Evolutionary conservation across 2,113 vertebrate genomes (phyloP).

Genomic region (Aramus guarauna): DNA sequence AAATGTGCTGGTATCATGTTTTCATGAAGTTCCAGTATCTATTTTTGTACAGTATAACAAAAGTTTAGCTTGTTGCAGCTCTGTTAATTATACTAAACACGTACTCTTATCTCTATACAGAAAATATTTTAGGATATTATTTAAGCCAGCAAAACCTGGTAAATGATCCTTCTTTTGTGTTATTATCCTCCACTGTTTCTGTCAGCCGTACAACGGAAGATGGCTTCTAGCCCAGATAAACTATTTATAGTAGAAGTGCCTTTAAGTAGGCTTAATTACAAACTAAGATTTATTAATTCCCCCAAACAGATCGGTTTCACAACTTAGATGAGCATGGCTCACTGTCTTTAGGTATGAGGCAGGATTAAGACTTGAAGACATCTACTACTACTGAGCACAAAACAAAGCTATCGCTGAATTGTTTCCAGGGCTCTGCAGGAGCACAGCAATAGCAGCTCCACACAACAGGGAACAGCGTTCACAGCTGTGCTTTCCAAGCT

Average conservation of each 20-base stretch:
- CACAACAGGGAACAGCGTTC: neutral
- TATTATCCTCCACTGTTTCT: neutral
- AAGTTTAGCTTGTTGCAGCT: neutral
- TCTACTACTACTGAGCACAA: neutral
- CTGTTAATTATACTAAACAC: neutral
- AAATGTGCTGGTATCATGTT: neutral
- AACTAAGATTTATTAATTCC: neutral
- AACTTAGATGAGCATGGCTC: neutral
- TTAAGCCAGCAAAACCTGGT: neutral
- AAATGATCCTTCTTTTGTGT: neutral
- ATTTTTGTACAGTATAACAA: neutral
- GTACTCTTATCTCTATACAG: neutral
- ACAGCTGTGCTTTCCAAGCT: neutral
- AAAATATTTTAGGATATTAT: neutral
- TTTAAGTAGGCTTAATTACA: neutral
- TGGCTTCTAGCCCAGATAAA: neutral
- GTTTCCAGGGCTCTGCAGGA: neutral
- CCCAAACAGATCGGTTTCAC: neutral
- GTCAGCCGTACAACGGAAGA: neutral
- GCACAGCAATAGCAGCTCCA: neutral
- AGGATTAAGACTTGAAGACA: neutral
- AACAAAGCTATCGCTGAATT: neutral
- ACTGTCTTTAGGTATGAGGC: neutral
- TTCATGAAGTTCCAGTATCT: neutral
- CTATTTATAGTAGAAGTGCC: neutral